Base-by-base conservation (phyloP, 2,113 vertebrate species). In the Fukomys damarensis region DNA sequence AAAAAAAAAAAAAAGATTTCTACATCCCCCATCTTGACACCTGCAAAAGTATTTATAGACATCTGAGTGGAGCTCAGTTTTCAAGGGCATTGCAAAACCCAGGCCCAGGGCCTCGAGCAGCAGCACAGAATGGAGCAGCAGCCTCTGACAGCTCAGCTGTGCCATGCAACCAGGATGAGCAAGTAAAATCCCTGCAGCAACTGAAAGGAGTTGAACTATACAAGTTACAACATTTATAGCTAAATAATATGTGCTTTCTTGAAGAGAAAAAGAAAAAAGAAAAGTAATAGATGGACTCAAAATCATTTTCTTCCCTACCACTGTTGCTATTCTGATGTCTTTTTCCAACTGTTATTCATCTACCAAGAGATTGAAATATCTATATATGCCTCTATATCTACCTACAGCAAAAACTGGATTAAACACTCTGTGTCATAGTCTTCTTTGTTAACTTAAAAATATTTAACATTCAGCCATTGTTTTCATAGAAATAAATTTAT, bases 21-120 rank as follows among this genome's bases (percentile, higher is more conserved):
- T 17, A 66, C 38, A 19, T 35, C 28, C 59, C 43, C 28, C 20
- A 38, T 20, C 4, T 24, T 3, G 16, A 13, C 79, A 26, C 22
- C 35, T 58, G 58, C 0, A 9, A 5, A 84, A 43, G 30, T 43
- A 17, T 32, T n/a, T 10, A 1, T 4, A 5, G 32, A 20, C 16
- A 2, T 59, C n/a, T 59, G 43, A 88, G 49, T 52, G 56, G 2
- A 52, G 16, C 30, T 24, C 11, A 0, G 19, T 59, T 28, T n/a
- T 6, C 10, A 74, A 80, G 32, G 1, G 0, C 7, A 11, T 13
- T 13, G 1, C 35, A 2, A 49, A 59, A 9, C 16, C 46, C 28
- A 17, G 54, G 2, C 2, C 8, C 63, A 0, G 14, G 32, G 17
- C 49, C 19, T 1, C 5, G 3, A 5, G 7, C 63, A 9, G 28